phyloP scores from a whole-genome alignment of 2,797 vertebrate genomes.

The Borostomias antarcticus region DNA sequence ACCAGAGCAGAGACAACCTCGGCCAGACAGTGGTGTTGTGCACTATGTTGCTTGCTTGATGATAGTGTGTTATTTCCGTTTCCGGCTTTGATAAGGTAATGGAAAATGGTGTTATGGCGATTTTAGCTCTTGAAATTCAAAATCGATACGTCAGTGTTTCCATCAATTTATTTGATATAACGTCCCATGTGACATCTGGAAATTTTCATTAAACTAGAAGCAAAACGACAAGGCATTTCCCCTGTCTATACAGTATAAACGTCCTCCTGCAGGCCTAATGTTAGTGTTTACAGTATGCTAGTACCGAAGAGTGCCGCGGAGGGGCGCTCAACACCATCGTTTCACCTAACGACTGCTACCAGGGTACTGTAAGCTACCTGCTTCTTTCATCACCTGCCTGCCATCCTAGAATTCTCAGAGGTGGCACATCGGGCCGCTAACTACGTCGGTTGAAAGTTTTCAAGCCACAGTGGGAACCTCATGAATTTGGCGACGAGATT shows the following conservation, averaged over 20 bases:
- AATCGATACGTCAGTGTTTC: background rate
- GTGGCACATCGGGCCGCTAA: background rate
- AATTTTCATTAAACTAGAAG: no score
- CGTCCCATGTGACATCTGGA: no score
- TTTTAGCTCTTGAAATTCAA: background rate
- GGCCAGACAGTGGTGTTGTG: constrained; percentile 5
- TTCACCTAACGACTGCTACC: background rate
- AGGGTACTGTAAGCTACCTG: background rate
- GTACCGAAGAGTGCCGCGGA: background rate
- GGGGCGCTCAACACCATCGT: background rate
- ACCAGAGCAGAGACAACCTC: background rate
- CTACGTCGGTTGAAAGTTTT: constrained; percentile 14
- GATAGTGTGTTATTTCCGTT: background rate
- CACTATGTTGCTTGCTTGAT: background rate
- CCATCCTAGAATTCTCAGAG: constrained; percentile 21
- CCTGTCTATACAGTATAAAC: no score
- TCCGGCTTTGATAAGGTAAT: background rate
- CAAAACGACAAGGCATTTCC: no score
- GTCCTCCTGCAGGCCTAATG: no score
- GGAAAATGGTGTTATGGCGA: background rate
- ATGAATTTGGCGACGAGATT: background rate
- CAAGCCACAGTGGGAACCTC: constrained; percentile 2
- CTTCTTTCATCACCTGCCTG: constrained; percentile 14
- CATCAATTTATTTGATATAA: background rate
- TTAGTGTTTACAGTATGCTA: no score